Percentiles rank a stretch among this genome's conserved stretches.
Conservation (phyloP, 2,888 invertebrate species). For the Macrosoma leucophasiata region DNA sequence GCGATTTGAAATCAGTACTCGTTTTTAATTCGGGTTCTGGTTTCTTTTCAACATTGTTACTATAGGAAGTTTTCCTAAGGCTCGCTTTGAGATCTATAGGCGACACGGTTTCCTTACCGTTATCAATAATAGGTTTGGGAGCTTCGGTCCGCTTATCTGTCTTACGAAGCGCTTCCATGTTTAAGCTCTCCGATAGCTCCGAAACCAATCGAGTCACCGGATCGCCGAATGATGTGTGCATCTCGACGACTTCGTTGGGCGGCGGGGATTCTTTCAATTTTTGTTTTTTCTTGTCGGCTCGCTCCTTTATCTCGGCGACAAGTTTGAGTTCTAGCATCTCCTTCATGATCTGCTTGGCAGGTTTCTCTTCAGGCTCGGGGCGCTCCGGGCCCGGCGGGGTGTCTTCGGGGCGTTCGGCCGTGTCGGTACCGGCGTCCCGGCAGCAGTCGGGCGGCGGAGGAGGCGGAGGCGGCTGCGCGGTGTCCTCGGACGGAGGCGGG, state of each 20-base stretch:
- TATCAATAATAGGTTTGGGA: conserved; percentile 29
- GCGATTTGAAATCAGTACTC: conserved; percentile 76
- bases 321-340: conserved; percentile 88
- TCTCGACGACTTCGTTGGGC: conserved; percentile 34
- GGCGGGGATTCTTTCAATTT: conserved; percentile 71
- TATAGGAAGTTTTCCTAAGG: conserved; percentile 58
- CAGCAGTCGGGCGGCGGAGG: conserved; percentile 67
- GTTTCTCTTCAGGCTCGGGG: conserved; percentile 49
- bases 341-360: conserved; percentile 77
- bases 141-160: conserved; percentile 33
- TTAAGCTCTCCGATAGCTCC: conserved; percentile 89
- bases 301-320: conserved; percentile 89
- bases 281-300: conserved; percentile 79
- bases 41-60: conserved; percentile 36
- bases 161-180: conserved; percentile 75
- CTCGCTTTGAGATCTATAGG: conserved; percentile 69
- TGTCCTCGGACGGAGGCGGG: conserved; percentile 85
- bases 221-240: conserved; percentile 72
- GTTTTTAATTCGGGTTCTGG: conserved; percentile 41
- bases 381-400: conserved; percentile 70
- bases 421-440: conserved; percentile 82
- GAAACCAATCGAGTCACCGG: conserved; percentile 88
- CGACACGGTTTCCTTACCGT: conserved; percentile 42
- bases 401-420: conserved; percentile 78
- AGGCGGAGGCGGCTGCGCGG: conserved; percentile 57